phyloP scores from a whole-genome alignment of 2,888 invertebrate genomes.

The Sphaerophoria rueppellii region DNA sequence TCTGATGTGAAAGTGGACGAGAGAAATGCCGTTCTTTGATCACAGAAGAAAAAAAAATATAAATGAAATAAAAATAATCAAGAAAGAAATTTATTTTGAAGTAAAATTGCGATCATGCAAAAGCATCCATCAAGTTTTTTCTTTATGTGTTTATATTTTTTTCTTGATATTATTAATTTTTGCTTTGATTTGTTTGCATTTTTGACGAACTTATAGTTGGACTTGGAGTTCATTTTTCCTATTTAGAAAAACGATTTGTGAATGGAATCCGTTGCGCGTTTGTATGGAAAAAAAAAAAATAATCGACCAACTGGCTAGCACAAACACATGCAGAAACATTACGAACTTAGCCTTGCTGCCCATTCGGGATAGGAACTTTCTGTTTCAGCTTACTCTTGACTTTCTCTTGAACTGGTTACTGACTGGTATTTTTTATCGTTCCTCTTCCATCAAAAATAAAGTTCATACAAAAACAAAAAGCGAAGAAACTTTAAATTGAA shows the following conservation, averaged over 20 bases:
- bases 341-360: not conserved
- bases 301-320: slow-evolving; percentile 5
- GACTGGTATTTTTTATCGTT: slow-evolving; percentile 18
- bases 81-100: not conserved
- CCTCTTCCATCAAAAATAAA: not conserved
- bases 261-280: slow-evolving; percentile 5
- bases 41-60: not conserved
- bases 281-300: not conserved
- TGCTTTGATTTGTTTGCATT: slow-evolving; percentile 38
- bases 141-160: not conserved
- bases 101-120: slow-evolving; percentile 18
- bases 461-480: slow-evolving; percentile 8
- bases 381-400: slow-evolving; percentile 30
- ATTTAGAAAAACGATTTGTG: slow-evolving; percentile 12
- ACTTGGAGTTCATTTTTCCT: not conserved
- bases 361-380: slow-evolving; percentile 4
- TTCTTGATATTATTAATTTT: not conserved
- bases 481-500: slow-evolving; percentile 61
- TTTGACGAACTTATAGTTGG: slow-evolving; percentile 14
- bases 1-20: not conserved
- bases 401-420: slow-evolving; percentile 11
- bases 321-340: not conserved
- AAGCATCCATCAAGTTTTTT: slow-evolving; percentile 22
- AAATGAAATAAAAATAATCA: not conserved
- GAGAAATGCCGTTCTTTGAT: not conserved